Percentiles rank a stretch among this genome's conserved stretches.
Conservation (phyloP, 2,113 vertebrate species). For the Rhabdomys dilectus region DNA sequence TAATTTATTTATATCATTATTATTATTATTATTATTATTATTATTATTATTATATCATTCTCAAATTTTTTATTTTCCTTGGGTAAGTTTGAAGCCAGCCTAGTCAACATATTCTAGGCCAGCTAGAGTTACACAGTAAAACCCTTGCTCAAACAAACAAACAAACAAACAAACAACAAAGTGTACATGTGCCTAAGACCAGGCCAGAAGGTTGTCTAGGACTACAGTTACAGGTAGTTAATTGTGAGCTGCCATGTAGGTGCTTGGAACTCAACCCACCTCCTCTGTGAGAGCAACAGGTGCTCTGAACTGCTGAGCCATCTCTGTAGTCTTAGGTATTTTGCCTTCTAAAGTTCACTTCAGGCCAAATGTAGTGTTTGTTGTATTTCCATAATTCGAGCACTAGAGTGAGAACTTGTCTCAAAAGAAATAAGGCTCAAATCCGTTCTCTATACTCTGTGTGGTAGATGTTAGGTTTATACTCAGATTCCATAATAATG, state of each 20-base stretch:
- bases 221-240: neutral
- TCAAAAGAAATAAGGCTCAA: neutral
- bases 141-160: neutral
- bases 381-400: neutral
- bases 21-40: too few relatives aligned
- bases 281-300: neutral
- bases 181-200: neutral
- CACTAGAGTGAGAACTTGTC: neutral
- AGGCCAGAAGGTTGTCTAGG: neutral
- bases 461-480: neutral
- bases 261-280: neutral
- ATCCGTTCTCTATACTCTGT: neutral
- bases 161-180: too few relatives aligned
- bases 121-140: neutral
- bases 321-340: neutral
- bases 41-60: too few relatives aligned
- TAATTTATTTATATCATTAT: too few relatives aligned
- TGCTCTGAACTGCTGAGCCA: neutral
- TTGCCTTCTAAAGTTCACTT: conserved; percentile 32
- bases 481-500: neutral
- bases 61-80: neutral
- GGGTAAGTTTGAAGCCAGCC: neutral
- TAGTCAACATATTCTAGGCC: neutral
- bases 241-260: neutral
- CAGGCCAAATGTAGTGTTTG: neutral